Conservation (phyloP, 1,140 invertebrate species). For the Calephelis virginiensis region DNA sequence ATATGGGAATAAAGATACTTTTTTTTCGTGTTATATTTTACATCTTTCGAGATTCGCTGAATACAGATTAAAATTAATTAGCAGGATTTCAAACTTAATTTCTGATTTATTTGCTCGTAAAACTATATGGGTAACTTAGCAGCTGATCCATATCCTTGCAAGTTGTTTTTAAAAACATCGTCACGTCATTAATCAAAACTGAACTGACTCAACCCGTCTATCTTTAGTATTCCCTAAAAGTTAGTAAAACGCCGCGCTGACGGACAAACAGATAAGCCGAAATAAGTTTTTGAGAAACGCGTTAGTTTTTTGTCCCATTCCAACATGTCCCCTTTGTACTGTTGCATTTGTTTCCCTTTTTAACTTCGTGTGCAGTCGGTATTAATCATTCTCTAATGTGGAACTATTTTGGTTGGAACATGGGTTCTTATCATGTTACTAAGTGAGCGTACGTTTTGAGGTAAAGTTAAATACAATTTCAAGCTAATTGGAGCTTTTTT, state of each 20-base stretch:
- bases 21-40: no score
- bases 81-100: no score
- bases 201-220: conserved; percentile 38
- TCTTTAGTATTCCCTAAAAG: conserved; percentile 40
- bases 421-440: conserved; percentile 25
- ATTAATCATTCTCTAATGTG: conserved; percentile 37
- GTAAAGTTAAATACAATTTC: conserved; percentile 9
- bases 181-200: conserved; percentile 33
- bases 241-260: conserved; percentile 50
- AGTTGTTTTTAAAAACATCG: conserved; percentile 7
- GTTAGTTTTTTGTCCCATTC: conserved; percentile 60
- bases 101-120: no score
- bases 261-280: conserved; percentile 59
- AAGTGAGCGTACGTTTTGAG: conserved; percentile 17
- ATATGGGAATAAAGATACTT: no score
- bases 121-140: not conserved
- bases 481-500: conserved; percentile 19
- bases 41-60: no score
- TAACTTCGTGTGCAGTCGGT: conserved; percentile 32
- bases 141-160: not conserved
- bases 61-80: no score
- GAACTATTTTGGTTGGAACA: conserved; percentile 31
- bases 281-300: conserved; percentile 63
- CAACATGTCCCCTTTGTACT: conserved; percentile 34
- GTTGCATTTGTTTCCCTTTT: conserved; percentile 29